Evolutionary conservation across 2,888 invertebrate species (phyloP).

Genomic region (Carpatolechia fugitivella): DNA sequence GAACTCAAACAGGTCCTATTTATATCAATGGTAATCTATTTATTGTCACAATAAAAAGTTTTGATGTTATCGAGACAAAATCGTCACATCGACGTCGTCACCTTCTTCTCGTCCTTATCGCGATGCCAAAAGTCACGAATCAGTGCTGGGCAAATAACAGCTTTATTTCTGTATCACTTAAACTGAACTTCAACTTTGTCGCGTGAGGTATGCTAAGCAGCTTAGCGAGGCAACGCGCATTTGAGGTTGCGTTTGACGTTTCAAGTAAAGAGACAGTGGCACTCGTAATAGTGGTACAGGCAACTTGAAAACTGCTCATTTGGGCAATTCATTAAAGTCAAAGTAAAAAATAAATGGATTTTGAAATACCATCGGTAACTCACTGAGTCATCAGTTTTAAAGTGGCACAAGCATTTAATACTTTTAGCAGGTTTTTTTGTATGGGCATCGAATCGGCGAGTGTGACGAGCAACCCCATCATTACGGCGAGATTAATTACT

Average conservation of each 20-base stretch:
- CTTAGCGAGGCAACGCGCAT: slow-evolving; percentile 63
- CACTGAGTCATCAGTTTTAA: not conserved
- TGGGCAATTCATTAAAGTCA: not conserved
- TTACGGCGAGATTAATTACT: slow-evolving; percentile 58
- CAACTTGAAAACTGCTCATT: slow-evolving; percentile 24
- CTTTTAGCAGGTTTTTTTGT: slow-evolving; percentile 15
- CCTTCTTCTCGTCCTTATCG: slow-evolving; percentile 63
- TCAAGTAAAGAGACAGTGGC: slow-evolving; percentile 61
- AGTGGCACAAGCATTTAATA: slow-evolving; percentile 5
- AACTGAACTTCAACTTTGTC: slow-evolving; percentile 27
- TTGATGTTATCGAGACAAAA: slow-evolving; percentile 76
- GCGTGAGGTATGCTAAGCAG: slow-evolving; percentile 65
- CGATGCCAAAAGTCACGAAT: slow-evolving; percentile 70
- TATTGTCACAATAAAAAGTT: slow-evolving; percentile 77
- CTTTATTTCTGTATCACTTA: slow-evolving; percentile 29
- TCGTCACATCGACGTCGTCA: slow-evolving; percentile 50
- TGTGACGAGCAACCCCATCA: slow-evolving; percentile 38
- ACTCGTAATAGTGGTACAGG: slow-evolving; percentile 45
- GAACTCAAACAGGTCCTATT: slow-evolving; percentile 73
- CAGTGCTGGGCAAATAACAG: slow-evolving; percentile 25
- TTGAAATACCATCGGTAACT: not conserved
- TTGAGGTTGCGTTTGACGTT: slow-evolving; percentile 64
- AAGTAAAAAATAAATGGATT: not conserved
- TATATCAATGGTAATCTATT: slow-evolving; percentile 77
- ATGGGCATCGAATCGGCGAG: slow-evolving; percentile 42